Evolutionary conservation across 1,140 invertebrate species (phyloP), one percentile per base, ranked within the genome.

Genomic region (Teleopsis dalmanni): DNA sequence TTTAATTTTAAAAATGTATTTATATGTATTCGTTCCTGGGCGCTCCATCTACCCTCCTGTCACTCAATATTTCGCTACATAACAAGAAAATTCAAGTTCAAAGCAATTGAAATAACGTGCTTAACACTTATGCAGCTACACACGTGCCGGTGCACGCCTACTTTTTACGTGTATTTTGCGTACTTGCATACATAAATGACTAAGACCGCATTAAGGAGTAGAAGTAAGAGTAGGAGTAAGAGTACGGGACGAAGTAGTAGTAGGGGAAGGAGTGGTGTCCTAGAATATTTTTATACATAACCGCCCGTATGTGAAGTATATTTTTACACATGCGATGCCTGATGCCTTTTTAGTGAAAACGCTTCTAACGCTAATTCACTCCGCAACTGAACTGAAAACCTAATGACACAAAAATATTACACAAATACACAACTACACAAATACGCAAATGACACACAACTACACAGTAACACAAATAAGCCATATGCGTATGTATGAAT

Each of bases 381-480:
- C 31, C 25, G 31, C 26, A 43, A 43, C 41, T 43, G 41, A 43
- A 43, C 41, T 43, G 41, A 43, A 43, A 43, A 43, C 41, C 41
- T 43, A 43, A 43, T 43, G 41, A 43, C 41, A 43, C 31, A 27
- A 43, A 43, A 43, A 43, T 43, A 19, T 25, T 13, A 27, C 26
- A 18, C 18, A 19, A 25, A 13, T 3, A 26, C 14, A 23, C 14
- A 34, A 7, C 16, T 10, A 26, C n/a, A 26, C n/a, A 26, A 13
- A 25, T 26, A 27, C 2, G 26, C 5, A 11, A 3, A 25, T 29
- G 22, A 29, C 13, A 37, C 35, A 11, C 35, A 18, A 37, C 9
- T 27, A 10, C 14, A 18, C 23, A 27, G 6, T 8, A 1, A 43
- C 27, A 42, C 26, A 40, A 23, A 18, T 18, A 37, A 37, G 3